These are phyloP conservation scores for Anadara kagoshimensis DNA, from an alignment of 1,140 invertebrate species.

Conservation along the genomic window DNA sequence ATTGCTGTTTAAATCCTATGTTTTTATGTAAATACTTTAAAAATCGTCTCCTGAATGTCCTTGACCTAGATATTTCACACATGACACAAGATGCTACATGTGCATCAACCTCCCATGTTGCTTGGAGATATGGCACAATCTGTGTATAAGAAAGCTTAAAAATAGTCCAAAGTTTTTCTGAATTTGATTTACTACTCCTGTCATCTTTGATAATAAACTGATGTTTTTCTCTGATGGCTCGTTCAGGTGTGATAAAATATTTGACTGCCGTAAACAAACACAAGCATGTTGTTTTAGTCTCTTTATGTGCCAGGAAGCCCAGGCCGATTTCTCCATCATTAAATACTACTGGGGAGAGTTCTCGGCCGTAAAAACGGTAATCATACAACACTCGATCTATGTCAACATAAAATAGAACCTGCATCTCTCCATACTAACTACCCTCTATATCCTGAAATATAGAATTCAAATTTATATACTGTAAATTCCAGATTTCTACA, in stretches of 20 bases:
- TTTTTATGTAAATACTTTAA: slow-evolving; percentile 29
- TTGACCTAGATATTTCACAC: slow-evolving; percentile 29
- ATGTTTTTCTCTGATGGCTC: too few relatives aligned
- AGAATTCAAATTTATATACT: too few relatives aligned
- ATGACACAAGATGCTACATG: slow-evolving; percentile 49
- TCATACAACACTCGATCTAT: slow-evolving; percentile 25
- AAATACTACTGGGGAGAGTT: slow-evolving; percentile 39
- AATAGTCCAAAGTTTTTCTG: too few relatives aligned
- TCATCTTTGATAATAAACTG: too few relatives aligned
- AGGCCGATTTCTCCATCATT: slow-evolving; percentile 24
- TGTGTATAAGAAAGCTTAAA: slow-evolving; percentile 1
- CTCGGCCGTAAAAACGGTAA: slow-evolving; percentile 31
- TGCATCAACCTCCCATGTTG: slow-evolving; percentile 42
- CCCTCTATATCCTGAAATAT: too few relatives aligned
- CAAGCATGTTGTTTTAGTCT: too few relatives aligned
- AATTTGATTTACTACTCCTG: too few relatives aligned
- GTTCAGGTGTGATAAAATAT: too few relatives aligned
- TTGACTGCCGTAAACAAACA: too few relatives aligned
- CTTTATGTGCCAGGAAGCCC: slow-evolving; percentile 9
- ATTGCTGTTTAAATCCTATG: slow-evolving; percentile 21
- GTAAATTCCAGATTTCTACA: too few relatives aligned
- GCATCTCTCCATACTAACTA: too few relatives aligned
- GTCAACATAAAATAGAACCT: slow-evolving; percentile 39
- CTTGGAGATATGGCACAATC: slow-evolving; percentile 29
- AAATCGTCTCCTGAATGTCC: slow-evolving; percentile 43